Conservation (phyloP, 2,113 vertebrate genomes). For the Coracopsis vasa region DNA sequence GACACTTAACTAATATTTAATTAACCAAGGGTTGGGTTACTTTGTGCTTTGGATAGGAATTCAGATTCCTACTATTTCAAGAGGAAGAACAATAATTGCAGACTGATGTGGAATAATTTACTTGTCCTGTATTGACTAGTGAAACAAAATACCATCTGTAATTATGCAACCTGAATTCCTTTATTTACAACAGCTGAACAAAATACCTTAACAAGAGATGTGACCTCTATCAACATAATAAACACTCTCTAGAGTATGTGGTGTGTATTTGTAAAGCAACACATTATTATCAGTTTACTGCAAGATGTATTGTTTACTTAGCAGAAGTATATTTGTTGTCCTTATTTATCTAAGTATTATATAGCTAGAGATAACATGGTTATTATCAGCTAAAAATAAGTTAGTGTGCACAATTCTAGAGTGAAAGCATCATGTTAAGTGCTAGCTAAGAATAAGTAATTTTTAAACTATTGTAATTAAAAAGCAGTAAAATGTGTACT, state of each 20-base stretch:
- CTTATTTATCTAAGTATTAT: neutral
- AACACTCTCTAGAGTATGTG: neutral
- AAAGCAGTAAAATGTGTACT: neutral
- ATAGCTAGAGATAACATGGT: neutral
- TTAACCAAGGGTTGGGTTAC: neutral
- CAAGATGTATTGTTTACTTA: neutral
- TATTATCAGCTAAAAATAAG: neutral
- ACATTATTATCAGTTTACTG: neutral
- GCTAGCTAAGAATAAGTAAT: neutral
- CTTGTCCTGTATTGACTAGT: constrained; percentile 1
- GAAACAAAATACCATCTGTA: neutral
- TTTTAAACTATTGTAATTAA: neutral
- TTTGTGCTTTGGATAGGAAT: neutral
- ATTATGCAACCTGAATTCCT: neutral
- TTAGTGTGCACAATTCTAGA: neutral
- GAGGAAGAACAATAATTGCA: neutral
- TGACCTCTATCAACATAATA: neutral
- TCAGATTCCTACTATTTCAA: neutral
- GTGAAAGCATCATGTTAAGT: neutral
- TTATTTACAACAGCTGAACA: neutral
- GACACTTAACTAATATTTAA: neutral
- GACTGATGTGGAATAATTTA: neutral
- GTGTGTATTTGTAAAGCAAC: neutral
- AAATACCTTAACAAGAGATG: neutral
- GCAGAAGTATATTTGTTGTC: neutral